A percentile compares a stretch with the other conserved stretches of the same genome.
These are phyloP conservation scores for Coptodon bakossiorum DNA, from an alignment of 2,113 vertebrate species.

Conservation along the genomic window DNA sequence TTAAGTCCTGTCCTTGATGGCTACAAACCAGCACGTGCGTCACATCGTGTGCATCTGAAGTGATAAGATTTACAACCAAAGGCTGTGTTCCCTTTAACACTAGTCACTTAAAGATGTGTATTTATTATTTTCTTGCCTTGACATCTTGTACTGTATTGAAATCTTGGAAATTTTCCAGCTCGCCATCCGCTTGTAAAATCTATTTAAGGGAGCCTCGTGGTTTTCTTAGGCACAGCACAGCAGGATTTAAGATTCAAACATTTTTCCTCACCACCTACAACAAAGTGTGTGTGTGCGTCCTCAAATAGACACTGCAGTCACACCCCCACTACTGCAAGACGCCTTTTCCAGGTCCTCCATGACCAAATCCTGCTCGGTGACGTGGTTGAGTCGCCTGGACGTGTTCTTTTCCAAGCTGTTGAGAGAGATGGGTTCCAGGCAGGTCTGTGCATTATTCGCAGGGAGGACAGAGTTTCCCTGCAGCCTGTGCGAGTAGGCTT, in stretches of 20 bases:
- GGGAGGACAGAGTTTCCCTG: conserved; percentile 73
- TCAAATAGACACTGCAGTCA: conserved; percentile 68
- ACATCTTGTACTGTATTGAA: not conserved
- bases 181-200: not conserved
- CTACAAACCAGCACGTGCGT: not conserved
- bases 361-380: conserved; percentile 71
- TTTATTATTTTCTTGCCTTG: not conserved
- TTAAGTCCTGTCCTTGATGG: not conserved
- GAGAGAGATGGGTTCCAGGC: conserved; percentile 69
- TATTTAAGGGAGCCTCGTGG: not conserved
- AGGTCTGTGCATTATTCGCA: conserved; percentile 44
- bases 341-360: conserved; percentile 74
- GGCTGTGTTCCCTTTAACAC: not conserved
- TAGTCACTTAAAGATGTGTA: not conserved
- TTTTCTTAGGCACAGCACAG: not conserved
- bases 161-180: not conserved
- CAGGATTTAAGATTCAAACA: not conserved
- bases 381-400: conserved; percentile 48
- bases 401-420: conserved; percentile 64
- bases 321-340: conserved; percentile 55
- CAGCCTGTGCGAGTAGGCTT: conserved; percentile 61
- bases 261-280: not conserved
- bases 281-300: not conserved
- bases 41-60: not conserved
- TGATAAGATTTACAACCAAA: not conserved